Base-by-base conservation (phyloP, 2,797 vertebrate species). In the Xenops minutus region DNA sequence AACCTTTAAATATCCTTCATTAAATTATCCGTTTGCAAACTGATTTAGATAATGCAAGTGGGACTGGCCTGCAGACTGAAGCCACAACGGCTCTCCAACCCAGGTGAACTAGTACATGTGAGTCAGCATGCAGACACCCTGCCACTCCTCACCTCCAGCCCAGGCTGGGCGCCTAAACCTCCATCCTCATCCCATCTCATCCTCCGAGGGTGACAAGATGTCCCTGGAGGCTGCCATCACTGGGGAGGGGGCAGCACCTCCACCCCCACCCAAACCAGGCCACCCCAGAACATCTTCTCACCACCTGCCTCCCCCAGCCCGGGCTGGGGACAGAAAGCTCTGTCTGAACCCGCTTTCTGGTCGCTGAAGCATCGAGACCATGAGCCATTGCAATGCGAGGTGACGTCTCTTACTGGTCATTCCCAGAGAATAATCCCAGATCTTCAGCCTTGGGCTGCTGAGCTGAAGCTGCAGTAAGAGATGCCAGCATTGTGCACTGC, bases 21-120 rank as follows among this genome's bases (percentile, higher is more conserved):
- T 76, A 75, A 94, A 96, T 89, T 97, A 79, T 96, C 95, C 95
- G 83, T 97, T 97, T 97, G 94, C 96, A 95, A 97, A 97, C 95
- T n/a, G 81, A 94, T 97, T 94, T 97, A 97, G 97, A 96, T 97
- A 78, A 94, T 97, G 97, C 96, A 97, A 97, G 95, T 86, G 95
- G 96, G 91, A 97, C 95, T 97, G 97, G 97, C 96, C 95, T 96
- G 95, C 96, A 97, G 96, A 97, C 94, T 97, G 96, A 97, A 96
- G 96, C 96, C 96, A 75, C 96, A 95, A 95, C 89, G 89, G 95
- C 96, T 97, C 96, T 96, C 96, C 95, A 96, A 83, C 43, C 95
- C 96, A 97, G 96, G 96, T 97, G 96, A 97, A 96, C 96, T 97
- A 97, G 96, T 96, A 93, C 97, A 97, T 97, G 96, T 96, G 96